A percentile compares a stretch with the other conserved stretches of the same genome.
These are phyloP conservation scores for Oenanthe oenanthe DNA, from an alignment of 2,113 vertebrate species.

Conservation along the genomic window DNA sequence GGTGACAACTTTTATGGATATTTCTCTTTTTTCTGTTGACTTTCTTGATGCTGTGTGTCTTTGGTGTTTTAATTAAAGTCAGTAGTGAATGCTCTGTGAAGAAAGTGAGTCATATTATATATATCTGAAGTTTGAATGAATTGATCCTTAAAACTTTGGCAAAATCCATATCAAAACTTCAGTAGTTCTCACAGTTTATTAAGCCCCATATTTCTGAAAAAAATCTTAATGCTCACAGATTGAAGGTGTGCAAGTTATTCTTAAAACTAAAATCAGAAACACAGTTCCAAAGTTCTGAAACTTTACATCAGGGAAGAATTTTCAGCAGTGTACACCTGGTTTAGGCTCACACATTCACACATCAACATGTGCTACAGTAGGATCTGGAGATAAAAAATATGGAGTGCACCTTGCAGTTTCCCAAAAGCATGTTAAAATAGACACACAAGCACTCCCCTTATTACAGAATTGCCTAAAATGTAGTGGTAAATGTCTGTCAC, in stretches of 20 bases:
- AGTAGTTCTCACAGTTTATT: background rate
- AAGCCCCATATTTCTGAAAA: background rate
- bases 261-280: background rate
- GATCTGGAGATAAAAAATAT: background rate
- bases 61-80: background rate
- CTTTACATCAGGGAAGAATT: background rate
- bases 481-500: background rate
- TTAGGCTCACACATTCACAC: background rate
- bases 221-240: background rate
- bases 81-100: background rate
- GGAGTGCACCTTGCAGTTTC: background rate
- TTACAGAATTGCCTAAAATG: background rate
- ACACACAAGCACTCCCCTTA: rapidly evolving
- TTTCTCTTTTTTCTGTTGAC: background rate
- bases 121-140: background rate
- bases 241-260: rapidly evolving
- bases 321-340: background rate
- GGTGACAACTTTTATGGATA: background rate
- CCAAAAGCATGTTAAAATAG: background rate
- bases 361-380: background rate
- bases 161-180: background rate
- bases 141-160: background rate
- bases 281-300: background rate
- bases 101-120: background rate
- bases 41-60: background rate